Evolutionary conservation across 2,113 vertebrate species (phyloP), one percentile per base, ranked within the genome.

Genomic region (Pungitius pungitius): DNA sequence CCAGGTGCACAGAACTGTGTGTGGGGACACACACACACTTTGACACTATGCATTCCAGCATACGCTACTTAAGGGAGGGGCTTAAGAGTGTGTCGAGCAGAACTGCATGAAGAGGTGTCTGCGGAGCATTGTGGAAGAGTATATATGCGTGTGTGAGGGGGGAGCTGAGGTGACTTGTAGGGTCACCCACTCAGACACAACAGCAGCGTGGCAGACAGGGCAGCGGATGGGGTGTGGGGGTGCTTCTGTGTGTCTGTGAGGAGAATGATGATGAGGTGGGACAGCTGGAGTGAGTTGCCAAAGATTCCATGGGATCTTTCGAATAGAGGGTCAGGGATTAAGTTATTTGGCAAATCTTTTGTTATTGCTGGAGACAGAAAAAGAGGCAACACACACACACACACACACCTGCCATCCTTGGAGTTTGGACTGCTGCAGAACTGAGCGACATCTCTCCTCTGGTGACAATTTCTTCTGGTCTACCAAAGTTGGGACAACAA

Each of bases 361-460:
- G 88, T 89, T 86, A 73, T 69, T 47, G 81, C 83, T 77, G 64
- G 72, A 75, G 77, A 82, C 78, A 17, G 63, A 86, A 69, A 67
- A 73, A 86, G 70, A 61, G 37, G 73, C 17, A 64, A 98, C 82
- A 94, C 94, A 90, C 87, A 95, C 86, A 98, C 97, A 98, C 80
- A 94, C 94, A 90, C 88, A 95, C 86, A 98, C 97, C 96, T 99
- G 96, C 96, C 97, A 98, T 85, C 96, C 97, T 75, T 96, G 96
- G 68, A 98, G 93, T 86, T 95, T 94, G 80, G 93, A 96, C 68
- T 94, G 93, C 70, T 95, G 96, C 71, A 99, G 95, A 77, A 97
- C 88, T 35, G 91, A 92, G 57, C 85, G 94, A 64, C 97, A 99
- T 83, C 90, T 94, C 79, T 96, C 96, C 79, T 94, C 94, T 2